Conservation (phyloP, 1,140 invertebrate genomes). For the Cotesia typhae region DNA sequence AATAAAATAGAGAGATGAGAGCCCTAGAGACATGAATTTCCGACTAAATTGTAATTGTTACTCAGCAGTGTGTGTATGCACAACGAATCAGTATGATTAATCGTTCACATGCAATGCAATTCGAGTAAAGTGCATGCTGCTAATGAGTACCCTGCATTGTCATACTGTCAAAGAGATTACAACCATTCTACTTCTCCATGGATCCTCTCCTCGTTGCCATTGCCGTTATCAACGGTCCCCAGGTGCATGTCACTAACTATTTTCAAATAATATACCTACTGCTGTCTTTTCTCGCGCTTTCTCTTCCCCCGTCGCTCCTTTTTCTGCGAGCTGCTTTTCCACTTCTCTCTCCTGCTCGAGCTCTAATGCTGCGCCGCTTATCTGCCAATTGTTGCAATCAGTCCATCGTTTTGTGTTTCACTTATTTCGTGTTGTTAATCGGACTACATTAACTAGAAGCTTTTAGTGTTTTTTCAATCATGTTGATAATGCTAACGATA, state of each 20-base stretch:
- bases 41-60: constrained; percentile 41
- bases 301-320: too few species aligned
- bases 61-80: constrained; percentile 37
- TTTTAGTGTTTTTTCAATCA: too few species aligned
- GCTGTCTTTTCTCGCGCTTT: too few species aligned
- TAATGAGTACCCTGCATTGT: constrained; percentile 42
- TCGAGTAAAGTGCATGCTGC: constrained; percentile 43
- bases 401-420: too few species aligned
- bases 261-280: constrained; percentile 15
- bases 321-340: too few species aligned
- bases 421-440: too few species aligned
- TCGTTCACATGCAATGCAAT: constrained; percentile 43
- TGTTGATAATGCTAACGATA: too few species aligned
- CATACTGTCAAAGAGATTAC: constrained; percentile 38
- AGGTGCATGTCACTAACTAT: constrained; percentile 24
- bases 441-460: too few species aligned
- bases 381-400: too few species aligned
- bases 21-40: constrained; percentile 32
- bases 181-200: constrained; percentile 25
- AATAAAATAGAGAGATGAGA: constrained; percentile 21
- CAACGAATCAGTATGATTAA: constrained; percentile 45
- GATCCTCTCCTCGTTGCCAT: background rate
- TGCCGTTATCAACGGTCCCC: constrained; percentile 33
- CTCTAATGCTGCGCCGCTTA: too few species aligned
- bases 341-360: too few species aligned